These are phyloP conservation scores for Indicator maculatus DNA, from an alignment of 2,113 vertebrate genomes.

Conservation along the genomic window DNA sequence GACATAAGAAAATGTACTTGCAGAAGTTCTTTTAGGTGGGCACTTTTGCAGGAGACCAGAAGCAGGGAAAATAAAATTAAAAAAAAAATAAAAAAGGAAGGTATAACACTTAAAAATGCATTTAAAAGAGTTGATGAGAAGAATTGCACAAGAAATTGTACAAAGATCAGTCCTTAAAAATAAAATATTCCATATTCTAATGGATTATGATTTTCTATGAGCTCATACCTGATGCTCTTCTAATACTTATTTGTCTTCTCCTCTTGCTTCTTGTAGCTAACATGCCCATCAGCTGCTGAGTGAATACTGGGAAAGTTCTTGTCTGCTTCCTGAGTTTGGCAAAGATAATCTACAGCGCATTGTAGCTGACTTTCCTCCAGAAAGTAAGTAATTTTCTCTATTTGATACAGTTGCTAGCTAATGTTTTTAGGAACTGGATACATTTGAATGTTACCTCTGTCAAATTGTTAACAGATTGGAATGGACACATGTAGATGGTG, in stretches of 20 bases:
- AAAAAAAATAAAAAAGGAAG: too few relatives aligned
- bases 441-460: not conserved
- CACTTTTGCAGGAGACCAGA: not conserved
- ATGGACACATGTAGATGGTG: rapidly evolving
- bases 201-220: not conserved
- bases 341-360: not conserved
- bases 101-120: not conserved
- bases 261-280: not conserved
- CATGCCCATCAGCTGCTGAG: rapidly evolving
- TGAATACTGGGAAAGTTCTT: not conserved
- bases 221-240: not conserved
- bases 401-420: not conserved
- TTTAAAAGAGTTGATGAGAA: not conserved
- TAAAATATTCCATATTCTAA: not conserved
- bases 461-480: not conserved
- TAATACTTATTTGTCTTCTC: not conserved
- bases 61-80: not conserved
- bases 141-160: rapidly evolving
- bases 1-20: not conserved
- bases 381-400: not conserved
- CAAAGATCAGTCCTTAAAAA: not conserved
- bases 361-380: not conserved
- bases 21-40: not conserved
- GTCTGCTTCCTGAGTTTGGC: not conserved
- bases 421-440: not conserved